These are phyloP conservation scores for Premnoplex brunnescens DNA, from an alignment of 2,797 vertebrate genomes.

Conservation along the genomic window DNA sequence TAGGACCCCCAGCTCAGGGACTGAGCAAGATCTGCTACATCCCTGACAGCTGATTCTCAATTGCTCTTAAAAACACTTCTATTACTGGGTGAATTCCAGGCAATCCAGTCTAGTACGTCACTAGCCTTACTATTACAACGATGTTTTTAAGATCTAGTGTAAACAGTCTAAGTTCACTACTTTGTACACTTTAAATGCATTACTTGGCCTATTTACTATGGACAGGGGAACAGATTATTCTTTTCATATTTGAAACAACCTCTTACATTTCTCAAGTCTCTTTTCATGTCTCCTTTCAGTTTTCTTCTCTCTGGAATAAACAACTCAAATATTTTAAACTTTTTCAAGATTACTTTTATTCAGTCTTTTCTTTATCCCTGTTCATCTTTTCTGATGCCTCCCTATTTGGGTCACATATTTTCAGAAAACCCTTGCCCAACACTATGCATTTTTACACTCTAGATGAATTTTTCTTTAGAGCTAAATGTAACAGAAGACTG, in stretches of 20 bases:
- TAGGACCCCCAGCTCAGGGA: not conserved
- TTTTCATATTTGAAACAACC: not conserved
- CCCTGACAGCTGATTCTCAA: not conserved
- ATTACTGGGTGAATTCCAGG: not conserved
- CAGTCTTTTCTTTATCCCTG: not conserved
- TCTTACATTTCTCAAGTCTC: not conserved
- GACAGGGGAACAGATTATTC: not conserved
- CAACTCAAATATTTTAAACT: not conserved
- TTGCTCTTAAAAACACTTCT: not conserved
- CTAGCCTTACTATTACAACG: not conserved
- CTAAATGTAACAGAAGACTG: not conserved
- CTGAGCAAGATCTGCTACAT: not conserved
- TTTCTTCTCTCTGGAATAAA: constrained; percentile 32
- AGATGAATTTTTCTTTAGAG: not conserved
- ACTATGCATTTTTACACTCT: not conserved
- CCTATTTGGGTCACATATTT: not conserved
- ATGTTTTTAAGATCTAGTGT: constrained; percentile 3
- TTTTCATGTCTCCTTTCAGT: constrained; percentile 3
- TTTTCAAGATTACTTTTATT: not conserved
- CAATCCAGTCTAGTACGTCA: not conserved
- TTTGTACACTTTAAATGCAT: not conserved
- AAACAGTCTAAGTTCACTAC: constrained; percentile 7
- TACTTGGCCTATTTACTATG: not conserved
- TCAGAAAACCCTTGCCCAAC: not conserved
- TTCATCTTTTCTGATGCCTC: not conserved